Evolutionary conservation across 2,888 invertebrate species (phyloP), one percentile per base, ranked within the genome.

Genomic region (Myathropa florea): DNA sequence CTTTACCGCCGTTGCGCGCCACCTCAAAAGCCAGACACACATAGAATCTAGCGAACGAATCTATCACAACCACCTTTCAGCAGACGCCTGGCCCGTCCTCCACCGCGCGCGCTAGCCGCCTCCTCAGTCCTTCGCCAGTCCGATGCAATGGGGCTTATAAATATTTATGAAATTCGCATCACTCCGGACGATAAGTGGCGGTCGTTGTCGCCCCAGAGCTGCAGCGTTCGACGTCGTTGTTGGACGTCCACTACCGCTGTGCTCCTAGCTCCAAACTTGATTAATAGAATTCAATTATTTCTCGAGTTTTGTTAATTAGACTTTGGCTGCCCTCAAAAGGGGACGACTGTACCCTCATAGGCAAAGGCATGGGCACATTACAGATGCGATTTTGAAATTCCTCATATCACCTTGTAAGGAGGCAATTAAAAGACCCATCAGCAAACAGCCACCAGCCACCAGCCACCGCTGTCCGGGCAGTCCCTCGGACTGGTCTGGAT

Each of bases 271-370:
- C 46, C 78, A 83, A 73, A 86, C 73, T 86, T 86, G 86, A 86
- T 86, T 86, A 86, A 86, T 83, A 86, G 83, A 86, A 86, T 86
- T 86, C 83, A 86, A 86, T 86, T 86, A 86, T 86, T 86, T 86
- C 46, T 26, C 18, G 73, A 86, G 86, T 86, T 83, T 86, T 86
- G 86, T 86, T 86, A 86, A 86, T 86, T 86, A 86, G 79, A 86
- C 71, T 72, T 33, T 53, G 46, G 18, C 46, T 82, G 78, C 78
- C 78, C 71, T 70, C 46, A 75, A 83, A 78, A 24, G 65, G 75
- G 73, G 46, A 36, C 46, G 61, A 67, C 71, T 10, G 63, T 30
- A 18, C 46, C 72, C 46, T 68, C 75, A 75, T 83, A 83, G 86
- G 78, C 82, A 55, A 82, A 78, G 61, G 33, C 75, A 63, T 46